phyloP scores from a whole-genome alignment of 2,888 invertebrate species.

The Platynereis dumerilii region DNA sequence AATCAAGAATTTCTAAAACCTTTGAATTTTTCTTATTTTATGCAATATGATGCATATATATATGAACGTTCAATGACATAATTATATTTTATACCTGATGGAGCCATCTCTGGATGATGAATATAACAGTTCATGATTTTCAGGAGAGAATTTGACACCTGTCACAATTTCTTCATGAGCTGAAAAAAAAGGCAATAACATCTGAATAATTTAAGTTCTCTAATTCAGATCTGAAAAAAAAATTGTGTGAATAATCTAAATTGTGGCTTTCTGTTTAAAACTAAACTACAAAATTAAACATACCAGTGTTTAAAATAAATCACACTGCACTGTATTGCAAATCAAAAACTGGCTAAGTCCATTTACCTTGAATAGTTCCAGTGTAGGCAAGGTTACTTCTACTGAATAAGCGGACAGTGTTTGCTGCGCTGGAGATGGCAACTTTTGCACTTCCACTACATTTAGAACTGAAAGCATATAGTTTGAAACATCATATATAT shows the following conservation, averaged over 20 bases:
- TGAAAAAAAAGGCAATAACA: neutral
- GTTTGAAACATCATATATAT: neutral
- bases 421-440: slow-evolving; percentile 49
- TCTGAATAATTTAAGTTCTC: too few relatives aligned
- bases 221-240: too few relatives aligned
- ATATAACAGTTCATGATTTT: neutral
- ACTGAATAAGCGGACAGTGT: slow-evolving; percentile 43
- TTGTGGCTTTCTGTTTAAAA: neutral
- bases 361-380: slow-evolving; percentile 43
- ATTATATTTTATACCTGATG: neutral
- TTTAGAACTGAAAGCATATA: neutral
- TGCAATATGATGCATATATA: too few relatives aligned
- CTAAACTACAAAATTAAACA: neutral
- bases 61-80: too few relatives aligned
- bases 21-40: too few relatives aligned
- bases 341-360: too few relatives aligned
- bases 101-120: neutral
- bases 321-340: neutral
- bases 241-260: too few relatives aligned
- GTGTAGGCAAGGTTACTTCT: slow-evolving; percentile 38
- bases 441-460: slow-evolving; percentile 33
- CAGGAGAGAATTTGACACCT: neutral
- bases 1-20: too few relatives aligned
- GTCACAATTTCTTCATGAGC: slow-evolving; percentile 1
- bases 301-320: neutral